phyloP scores from a whole-genome alignment of 2,888 invertebrate species.

The Polymixis flavicincta region DNA sequence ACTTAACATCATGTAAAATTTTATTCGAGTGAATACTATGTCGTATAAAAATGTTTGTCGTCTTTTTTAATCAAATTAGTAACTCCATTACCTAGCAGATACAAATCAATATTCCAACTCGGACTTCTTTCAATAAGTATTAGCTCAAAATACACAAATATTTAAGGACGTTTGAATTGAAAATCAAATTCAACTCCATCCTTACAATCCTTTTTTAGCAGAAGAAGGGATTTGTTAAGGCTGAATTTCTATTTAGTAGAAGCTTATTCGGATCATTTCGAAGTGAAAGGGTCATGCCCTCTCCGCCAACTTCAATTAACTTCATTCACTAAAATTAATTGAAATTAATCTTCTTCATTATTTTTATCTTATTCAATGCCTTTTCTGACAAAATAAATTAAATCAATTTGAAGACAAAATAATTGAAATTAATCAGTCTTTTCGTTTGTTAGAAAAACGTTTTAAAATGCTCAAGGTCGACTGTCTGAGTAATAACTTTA shows the following conservation, averaged over 20 bases:
- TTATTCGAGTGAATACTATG: neutral
- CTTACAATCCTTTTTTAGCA: constrained; percentile 44
- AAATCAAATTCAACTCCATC: constrained; percentile 38
- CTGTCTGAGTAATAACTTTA: neutral
- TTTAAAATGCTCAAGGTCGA: neutral
- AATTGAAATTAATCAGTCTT: constrained; percentile 30
- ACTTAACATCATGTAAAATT: neutral
- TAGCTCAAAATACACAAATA: constrained; percentile 24
- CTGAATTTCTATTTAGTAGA: constrained; percentile 51
- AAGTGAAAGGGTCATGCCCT: constrained; percentile 48
- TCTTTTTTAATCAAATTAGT: neutral
- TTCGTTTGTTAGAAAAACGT: neutral
- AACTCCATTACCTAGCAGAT: too few relatives aligned
- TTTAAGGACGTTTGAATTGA: constrained; percentile 36
- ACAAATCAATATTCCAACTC: neutral
- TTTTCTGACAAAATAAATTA: constrained; percentile 30
- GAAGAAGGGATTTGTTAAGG: constrained; percentile 43
- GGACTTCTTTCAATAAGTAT: constrained; percentile 8
- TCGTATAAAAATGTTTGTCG: too few relatives aligned
- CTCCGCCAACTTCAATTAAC: constrained; percentile 50
- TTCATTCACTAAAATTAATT: constrained; percentile 55
- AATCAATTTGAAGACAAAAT: constrained; percentile 13
- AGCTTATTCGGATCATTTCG: constrained; percentile 47
- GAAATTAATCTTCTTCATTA: constrained; percentile 55
- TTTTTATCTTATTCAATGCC: constrained; percentile 48